Evolutionary conservation across 1,140 invertebrate species (phyloP), one percentile per base, ranked within the genome.

Genomic region (Triops cancriformis): DNA sequence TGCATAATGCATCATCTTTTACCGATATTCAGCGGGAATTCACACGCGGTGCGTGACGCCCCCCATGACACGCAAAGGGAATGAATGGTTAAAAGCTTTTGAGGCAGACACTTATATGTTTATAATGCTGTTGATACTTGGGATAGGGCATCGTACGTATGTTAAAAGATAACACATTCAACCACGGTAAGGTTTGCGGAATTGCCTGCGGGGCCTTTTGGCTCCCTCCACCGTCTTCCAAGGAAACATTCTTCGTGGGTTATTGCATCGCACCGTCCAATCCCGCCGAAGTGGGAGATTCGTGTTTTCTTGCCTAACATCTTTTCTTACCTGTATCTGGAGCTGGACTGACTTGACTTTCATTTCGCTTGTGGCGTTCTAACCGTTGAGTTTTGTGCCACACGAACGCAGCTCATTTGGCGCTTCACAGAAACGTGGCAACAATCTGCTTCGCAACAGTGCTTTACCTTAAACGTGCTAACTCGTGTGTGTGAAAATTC

Each of bases 181-280:
- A 1, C 45, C 51, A 64, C 23, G 23, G 51, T 64, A 64, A 64
- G 23, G 51, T 64, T 37, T 64, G n/a, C 51, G 9, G 51, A 23
- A 64, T 23, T 12, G 51, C 51, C 51, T 64, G 51, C 10, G 51
- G 51, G 51, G 18, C 51, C 5, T 64, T 64, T 0, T 18, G 51
- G 4, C n/a, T 64, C 23, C 18, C 51, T n/a, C 31, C 31, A 37
- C 31, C 1, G 51, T 64, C 18, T 14, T 64, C 18, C 51, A 64
- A 64, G 51, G 51, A 64, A 64, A 64, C 51, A 64, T 64, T 64
- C 51, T 64, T 64, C 51, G 51, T 64, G 51, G 51, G 51, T 64
- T 64, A 64, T 14, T 64, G 51, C 51, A 64, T 64, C 14, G 51
- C 31, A 64, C 51, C 51, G 51, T 18, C 51, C 51, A 64, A 64